Base-by-base conservation (phyloP, 2,113 vertebrate species). In the Oreochromis niloticus region DNA sequence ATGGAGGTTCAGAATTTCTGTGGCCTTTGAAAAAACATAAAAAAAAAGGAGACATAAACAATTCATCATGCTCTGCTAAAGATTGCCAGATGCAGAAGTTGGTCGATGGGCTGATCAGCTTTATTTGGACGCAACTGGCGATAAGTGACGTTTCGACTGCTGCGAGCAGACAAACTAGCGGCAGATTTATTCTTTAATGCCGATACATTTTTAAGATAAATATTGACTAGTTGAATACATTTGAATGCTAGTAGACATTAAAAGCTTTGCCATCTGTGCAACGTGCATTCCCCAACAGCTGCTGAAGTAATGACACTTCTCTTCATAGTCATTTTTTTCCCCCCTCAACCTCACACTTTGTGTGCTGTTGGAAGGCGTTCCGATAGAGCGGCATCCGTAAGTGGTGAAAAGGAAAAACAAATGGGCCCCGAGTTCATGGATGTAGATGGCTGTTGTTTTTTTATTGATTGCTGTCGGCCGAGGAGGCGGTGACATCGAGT, bases 401-500 rank as follows among this genome's bases (percentile, higher is more conserved):
- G 91, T 85, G 91, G 95, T 94, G 91, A 94, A 94, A 92, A 91
- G 43, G 87, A 94, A 90, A 96, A 95, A 94, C 59, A 73, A 95
- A 90, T 95, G 89, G 92, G 88, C 93, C 93, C 43, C 86, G 78
- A 93, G 86, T 94, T 96, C 87, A 88, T 95, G 91, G 95, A 96
- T 94, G 93, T 86, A 94, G 87, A 96, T 96, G 91, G 93, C 96
- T 97, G 97, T 97, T 95, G 90, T 97, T 97, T 97, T 66, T 89
- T 94, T 97, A 97, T 97, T 96, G 97, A 97, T 98, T 97, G 97
- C 95, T 93, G 90, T 89, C 94, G 89, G 90, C 89, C 89, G 85
- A 91, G 87, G 73, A 95, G 93, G 93, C 94, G 88, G 92, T 94
- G 97, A 96, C 92, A 95, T 41, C 85, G 91, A 87, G 85, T 92